Evolutionary conservation across 2,888 invertebrate genomes (phyloP).

Genomic region (Apamea epomidion): DNA sequence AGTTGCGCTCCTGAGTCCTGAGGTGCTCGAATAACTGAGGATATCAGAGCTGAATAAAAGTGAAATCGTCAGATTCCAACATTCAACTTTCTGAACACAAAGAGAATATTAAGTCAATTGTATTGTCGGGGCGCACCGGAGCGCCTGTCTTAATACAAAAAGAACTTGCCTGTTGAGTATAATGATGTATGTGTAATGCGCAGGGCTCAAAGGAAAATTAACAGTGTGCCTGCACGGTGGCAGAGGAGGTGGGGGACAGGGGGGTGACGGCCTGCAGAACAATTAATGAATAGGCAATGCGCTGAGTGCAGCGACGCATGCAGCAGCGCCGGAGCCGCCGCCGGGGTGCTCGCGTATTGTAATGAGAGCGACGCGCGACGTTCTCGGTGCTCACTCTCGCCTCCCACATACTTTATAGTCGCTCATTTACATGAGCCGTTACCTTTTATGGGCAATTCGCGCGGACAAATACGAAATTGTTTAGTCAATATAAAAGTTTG

Average conservation of each 20-base stretch:
- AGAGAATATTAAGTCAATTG: constrained; percentile 45
- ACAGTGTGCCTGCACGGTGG: not conserved
- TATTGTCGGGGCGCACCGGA: constrained; percentile 4
- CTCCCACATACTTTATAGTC: not conserved
- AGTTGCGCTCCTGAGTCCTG: constrained; percentile 27
- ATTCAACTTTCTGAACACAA: constrained; percentile 33
- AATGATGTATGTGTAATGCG: constrained; percentile 19
- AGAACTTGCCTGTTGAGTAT: constrained; percentile 7
- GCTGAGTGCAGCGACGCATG: constrained; percentile 20
- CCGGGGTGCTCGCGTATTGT: not conserved
- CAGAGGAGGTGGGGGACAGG: not conserved
- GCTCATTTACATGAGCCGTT: constrained; percentile 36
- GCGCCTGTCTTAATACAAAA: not conserved
- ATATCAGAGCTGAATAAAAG: constrained; percentile 14
- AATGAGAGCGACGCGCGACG: constrained; percentile 10
- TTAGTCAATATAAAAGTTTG: constrained; percentile 62
- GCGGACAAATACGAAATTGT: constrained; percentile 60
- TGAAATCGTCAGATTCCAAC: constrained; percentile 31
- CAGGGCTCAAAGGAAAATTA: constrained; percentile 4
- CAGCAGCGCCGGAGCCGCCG: not conserved
- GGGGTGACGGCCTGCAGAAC: constrained; percentile 21
- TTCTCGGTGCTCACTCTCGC: not conserved
- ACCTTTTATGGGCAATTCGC: constrained; percentile 51
- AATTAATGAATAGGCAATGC: constrained; percentile 52
- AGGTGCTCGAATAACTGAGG: constrained; percentile 30